Percentiles rank a stretch among this genome's conserved stretches.
These are phyloP conservation scores for cat (Felis catus) DNA, from an alignment of 2,113 vertebrate species.

Conservation along the genomic window F.catus_Fca126_mat1.0 CM031421.1:109015501-109016000, in stretches of 20 bases:
- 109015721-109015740: not conserved
- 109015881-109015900: not conserved
- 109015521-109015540: not conserved
- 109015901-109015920: not conserved
- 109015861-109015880: not conserved
- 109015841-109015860: not conserved
- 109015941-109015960: not conserved
- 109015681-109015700: not conserved
- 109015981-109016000: not conserved
- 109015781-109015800: not conserved
- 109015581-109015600: not conserved
- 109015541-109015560: not conserved
- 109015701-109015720: not conserved
- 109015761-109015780: not conserved
- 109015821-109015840: not conserved
- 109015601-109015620: not conserved
- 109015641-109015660: not conserved
- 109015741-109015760: not conserved
- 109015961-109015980: not conserved
- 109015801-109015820: not conserved
- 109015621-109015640: not conserved
- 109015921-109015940: not conserved
- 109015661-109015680: not conserved
- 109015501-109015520: not conserved
- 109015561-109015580: not conserved